Evolutionary conservation across 2,797 vertebrate species (phyloP), one percentile per base, ranked within the genome.

Genomic region (Sebastes miniatus): DNA sequence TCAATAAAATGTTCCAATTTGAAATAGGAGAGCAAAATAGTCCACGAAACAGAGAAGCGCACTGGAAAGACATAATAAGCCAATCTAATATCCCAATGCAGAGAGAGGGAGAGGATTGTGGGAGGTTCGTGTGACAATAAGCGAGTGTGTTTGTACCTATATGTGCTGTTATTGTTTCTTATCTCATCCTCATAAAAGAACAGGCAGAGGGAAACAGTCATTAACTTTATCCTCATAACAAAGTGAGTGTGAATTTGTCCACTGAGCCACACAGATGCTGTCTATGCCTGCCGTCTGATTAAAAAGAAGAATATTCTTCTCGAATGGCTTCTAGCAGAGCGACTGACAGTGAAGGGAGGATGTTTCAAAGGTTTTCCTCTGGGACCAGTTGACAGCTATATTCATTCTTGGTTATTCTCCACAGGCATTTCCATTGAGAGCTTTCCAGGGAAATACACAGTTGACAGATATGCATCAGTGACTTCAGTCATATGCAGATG

Each of bases 391-490:
- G 93, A 92, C 92, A 92, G 92, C 79, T 91, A 81, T 88, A 90
- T 91, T 91, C 85, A 84, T 81, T 88, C 77, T 78, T 80, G 64
- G 71, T 81, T 89, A 78, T 87, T 84, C 86, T 89, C 87, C 68
- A 56, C 62, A 73, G 85, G 69, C 80, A 63, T 83, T 86, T 89
- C 63, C 50, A 82, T 34, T 69, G 79, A 86, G 71, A 67, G 65
- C 86, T 88, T 91, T 89, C 83, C 2, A 27, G 76, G 86, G 83
- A 85, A 90, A 89, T 79, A 68, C 79, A 79, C 73, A 66, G 78
- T 79, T 89, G 89, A 92, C 91, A 87, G 93, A 89, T 90, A 85
- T 88, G 90, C 91, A 85, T 89, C 88, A 79, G 79, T 77, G 89
- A 62, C 62, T 90, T 88, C 85, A 88, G 83, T 91, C 85, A 83